phyloP scores from a whole-genome alignment of 2,113 vertebrate species.

The Pionites leucogaster region DNA sequence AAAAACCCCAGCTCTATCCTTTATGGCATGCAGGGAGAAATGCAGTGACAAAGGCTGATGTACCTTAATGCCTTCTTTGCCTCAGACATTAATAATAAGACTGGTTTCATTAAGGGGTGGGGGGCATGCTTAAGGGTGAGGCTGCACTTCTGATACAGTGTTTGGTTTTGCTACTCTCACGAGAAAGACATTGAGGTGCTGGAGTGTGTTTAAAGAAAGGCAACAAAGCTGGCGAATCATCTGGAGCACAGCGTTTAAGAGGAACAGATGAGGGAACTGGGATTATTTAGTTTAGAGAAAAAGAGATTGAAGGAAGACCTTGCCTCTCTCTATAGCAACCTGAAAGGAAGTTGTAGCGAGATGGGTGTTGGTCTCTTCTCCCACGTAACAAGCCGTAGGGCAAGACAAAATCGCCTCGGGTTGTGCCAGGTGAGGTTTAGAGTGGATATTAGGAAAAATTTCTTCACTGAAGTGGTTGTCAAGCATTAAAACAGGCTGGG shows the following conservation, averaged over 20 bases:
- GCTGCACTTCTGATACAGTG: not conserved
- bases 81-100: not conserved
- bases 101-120: not conserved
- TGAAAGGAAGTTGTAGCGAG: not conserved
- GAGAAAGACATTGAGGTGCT: not conserved
- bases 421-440: not conserved
- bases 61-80: not conserved
- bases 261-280: not conserved
- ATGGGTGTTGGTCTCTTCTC: not conserved
- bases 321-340: not conserved
- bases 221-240: not conserved
- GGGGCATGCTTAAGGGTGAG: not conserved
- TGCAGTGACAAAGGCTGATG: too few relatives aligned
- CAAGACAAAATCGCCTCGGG: not conserved
- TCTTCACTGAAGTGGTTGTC: not conserved
- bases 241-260: not conserved
- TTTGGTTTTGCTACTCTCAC: not conserved
- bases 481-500: not conserved
- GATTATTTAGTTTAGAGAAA: not conserved
- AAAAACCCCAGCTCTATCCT: not conserved
- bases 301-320: not conserved
- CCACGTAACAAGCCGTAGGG: not conserved
- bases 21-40: not conserved
- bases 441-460: not conserved
- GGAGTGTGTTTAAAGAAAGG: not conserved